Evolutionary conservation across 1,140 invertebrate species (phyloP).

Genomic region (Nautilus pompilius): DNA sequence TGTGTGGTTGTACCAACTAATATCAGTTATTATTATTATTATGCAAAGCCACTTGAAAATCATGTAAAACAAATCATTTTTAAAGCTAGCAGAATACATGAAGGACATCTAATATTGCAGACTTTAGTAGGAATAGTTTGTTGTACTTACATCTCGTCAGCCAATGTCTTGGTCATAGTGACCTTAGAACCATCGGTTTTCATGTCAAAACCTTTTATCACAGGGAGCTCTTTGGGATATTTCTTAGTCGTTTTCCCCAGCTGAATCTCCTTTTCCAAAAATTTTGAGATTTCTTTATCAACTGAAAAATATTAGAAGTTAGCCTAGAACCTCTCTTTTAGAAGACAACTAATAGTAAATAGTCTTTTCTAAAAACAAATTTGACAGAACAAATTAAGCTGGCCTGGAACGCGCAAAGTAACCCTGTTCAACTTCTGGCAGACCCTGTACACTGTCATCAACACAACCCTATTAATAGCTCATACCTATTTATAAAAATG

Average conservation of each 20-base stretch:
- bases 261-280: conserved; percentile 25
- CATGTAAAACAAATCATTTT: not conserved
- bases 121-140: not conserved
- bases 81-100: not conserved
- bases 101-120: not conserved
- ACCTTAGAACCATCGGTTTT: conserved; percentile 17
- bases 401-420: no score
- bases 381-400: no score
- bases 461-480: no score
- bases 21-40: not conserved
- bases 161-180: conserved; percentile 17
- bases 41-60: not conserved
- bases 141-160: conserved; percentile 22
- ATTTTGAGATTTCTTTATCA: conserved; percentile 26
- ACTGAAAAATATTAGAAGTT: no score
- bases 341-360: no score
- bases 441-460: no score
- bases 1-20: not conserved
- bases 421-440: no score
- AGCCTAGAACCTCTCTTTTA: no score
- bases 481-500: no score
- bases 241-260: conserved; percentile 14
- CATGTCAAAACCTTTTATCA: conserved; percentile 20
- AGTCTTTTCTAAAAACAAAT: no score
- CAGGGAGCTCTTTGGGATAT: conserved; percentile 4